phyloP scores from a whole-genome alignment of 2,888 invertebrate genomes.

The Coleophora flavipennella region DNA sequence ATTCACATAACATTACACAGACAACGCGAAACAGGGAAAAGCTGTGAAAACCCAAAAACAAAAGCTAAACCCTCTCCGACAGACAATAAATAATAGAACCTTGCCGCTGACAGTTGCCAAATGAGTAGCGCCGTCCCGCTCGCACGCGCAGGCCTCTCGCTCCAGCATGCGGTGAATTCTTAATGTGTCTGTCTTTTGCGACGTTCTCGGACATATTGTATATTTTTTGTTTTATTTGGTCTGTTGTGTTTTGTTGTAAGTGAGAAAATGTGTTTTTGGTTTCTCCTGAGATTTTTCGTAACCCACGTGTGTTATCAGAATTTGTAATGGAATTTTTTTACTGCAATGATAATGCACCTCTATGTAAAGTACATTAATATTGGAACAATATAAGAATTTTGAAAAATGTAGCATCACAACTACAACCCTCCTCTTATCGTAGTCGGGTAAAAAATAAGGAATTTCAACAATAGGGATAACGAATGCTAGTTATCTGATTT shows the following conservation, averaged over 20 bases:
- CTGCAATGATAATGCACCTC: too few relatives aligned
- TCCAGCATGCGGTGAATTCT: constrained; percentile 30
- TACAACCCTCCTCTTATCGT: too few relatives aligned
- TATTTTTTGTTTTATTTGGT: background rate
- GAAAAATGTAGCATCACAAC: too few relatives aligned
- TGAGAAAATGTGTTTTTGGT: constrained; percentile 8
- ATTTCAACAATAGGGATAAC: too few relatives aligned
- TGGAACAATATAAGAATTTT: too few relatives aligned
- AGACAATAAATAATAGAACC: constrained; percentile 50
- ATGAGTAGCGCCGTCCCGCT: constrained; percentile 39
- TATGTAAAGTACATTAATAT: too few relatives aligned
- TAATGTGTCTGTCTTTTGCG: constrained; percentile 26
- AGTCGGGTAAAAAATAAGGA: too few relatives aligned
- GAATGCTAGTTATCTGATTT: too few relatives aligned
- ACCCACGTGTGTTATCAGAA: background rate
- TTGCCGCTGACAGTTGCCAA: constrained; percentile 55
- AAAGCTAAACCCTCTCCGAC: constrained; percentile 5
- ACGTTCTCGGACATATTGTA: constrained; percentile 16
- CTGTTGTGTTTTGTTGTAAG: constrained; percentile 8
- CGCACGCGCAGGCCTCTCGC: constrained; percentile 13
- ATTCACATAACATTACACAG: background rate
- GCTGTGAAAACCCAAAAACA: background rate
- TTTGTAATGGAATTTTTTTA: too few relatives aligned
- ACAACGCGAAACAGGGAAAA: constrained; percentile 1
- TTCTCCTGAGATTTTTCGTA: background rate